phyloP scores from a whole-genome alignment of 2,113 vertebrate species.

The Albula goreensis region DNA sequence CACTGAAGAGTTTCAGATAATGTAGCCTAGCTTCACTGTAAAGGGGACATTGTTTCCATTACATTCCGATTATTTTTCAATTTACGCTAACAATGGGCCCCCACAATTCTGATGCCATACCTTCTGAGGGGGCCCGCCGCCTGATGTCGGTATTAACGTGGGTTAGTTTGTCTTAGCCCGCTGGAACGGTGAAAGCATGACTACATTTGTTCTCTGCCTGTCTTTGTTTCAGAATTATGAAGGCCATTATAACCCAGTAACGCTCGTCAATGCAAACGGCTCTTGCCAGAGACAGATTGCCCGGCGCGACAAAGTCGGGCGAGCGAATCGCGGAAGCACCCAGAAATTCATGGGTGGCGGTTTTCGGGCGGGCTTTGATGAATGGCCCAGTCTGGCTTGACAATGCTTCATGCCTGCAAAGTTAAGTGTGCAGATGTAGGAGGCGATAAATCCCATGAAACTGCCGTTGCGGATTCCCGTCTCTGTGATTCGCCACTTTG shows the following conservation, averaged over 20 bases:
- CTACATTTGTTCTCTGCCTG: conserved; percentile 2
- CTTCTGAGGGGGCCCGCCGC: not conserved
- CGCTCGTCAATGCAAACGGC: not conserved
- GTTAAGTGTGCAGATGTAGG: conserved; percentile 15
- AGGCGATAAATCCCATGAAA: conserved; percentile 18
- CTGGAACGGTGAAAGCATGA: not conserved
- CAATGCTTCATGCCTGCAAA: conserved; percentile 15
- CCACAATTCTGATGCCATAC: not conserved
- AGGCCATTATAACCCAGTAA: not conserved
- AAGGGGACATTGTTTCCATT: not conserved
- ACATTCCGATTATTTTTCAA: not conserved
- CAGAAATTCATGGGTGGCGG: not conserved
- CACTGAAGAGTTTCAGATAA: not conserved
- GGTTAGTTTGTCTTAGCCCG: not conserved
- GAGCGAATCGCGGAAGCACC: not conserved
- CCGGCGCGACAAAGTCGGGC: not conserved
- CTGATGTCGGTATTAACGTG: not conserved
- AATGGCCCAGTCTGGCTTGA: conserved; percentile 7
- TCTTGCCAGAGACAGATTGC: not conserved
- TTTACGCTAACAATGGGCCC: not conserved
- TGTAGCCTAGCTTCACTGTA: not conserved
- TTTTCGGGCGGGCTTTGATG: not conserved
- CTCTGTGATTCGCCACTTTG: conserved; percentile 1
- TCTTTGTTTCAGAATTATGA: conserved; percentile 17
- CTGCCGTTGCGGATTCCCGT: conserved; percentile 4